Percentiles rank a stretch among this genome's conserved stretches.
These are phyloP conservation scores for Heterocephalus glaber DNA, from an alignment of 2,113 vertebrate genomes.

Conservation along the genomic window DNA sequence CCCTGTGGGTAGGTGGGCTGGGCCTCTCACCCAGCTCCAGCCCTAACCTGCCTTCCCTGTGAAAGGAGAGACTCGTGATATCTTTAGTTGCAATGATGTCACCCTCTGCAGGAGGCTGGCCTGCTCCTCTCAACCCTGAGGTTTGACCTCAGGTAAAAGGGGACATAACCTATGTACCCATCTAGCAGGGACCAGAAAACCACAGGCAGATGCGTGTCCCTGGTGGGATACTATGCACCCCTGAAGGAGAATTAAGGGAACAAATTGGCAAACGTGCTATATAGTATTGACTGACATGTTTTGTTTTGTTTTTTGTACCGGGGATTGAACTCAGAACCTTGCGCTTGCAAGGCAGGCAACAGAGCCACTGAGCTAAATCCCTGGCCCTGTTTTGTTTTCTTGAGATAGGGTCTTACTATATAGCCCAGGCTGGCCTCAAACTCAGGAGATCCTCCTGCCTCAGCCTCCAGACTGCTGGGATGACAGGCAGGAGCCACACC, in stretches of 20 bases:
- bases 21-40: neutral
- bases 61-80: neutral
- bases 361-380: too few species aligned
- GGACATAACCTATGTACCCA: neutral
- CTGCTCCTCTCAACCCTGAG: neutral
- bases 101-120: neutral
- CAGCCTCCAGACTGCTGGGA: neutral
- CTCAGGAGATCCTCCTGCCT: neutral
- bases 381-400: neutral
- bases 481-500: neutral
- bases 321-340: too few species aligned
- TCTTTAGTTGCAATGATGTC: neutral
- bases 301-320: neutral
- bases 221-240: neutral
- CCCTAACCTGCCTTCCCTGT: neutral
- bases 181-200: neutral
- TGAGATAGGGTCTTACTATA: neutral
- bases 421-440: neutral
- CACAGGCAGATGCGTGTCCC: fast-evolving
- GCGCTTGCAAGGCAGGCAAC: too few species aligned
- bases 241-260: neutral
- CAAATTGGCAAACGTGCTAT: neutral
- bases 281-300: neutral
- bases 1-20: neutral
- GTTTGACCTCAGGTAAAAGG: neutral